Evolutionary conservation across 2,113 vertebrate species (phyloP), one percentile per base, ranked within the genome.

Genomic region (Calyptommatus sinebrachiatus): DNA sequence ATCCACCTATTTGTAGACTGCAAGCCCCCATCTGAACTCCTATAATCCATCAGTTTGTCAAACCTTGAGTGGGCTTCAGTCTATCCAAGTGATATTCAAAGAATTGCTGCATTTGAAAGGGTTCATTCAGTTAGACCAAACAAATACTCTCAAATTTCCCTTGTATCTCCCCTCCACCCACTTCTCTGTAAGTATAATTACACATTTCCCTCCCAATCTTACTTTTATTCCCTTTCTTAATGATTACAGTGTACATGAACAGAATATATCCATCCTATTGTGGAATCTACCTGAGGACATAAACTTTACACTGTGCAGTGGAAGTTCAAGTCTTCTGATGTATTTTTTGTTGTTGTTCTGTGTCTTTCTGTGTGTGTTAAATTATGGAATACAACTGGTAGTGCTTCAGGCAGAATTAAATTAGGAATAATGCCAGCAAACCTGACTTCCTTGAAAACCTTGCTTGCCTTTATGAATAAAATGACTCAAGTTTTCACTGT

Each of bases 301-400:
- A 60, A 65, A 18, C 35, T 65, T 78, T 78, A 60, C 50, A 78
- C 66, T 78, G 18, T 61, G 14, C 24, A 1, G n/a, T 45, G 31
- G 84, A 87, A 83, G 78, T 60, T 73, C 63, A 88, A 84, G 84
- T 82, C 79, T 84, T 84, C 83, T 78, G 81, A 83, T 78, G 67
- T 71, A 85, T 92, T 86, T 83, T 84, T 87, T 86, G 11, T 57
- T 57, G 11, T 57, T 57, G 53, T 57, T 85, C 85, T 83, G 80
- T 84, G 88, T 87, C 88, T 91, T 87, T 83, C 53, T 71, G 26
- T 41, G 77, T 86, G 87, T 85, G 87, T 88, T 85, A 79, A 90
- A 89, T 91, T 92, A 90, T 69, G 88, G 63, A 83, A 77, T 65
- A 87, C 77, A 82, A 82, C 86, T 89, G 89, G 81, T 83, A 83